Evolutionary conservation across 2,797 vertebrate genomes (phyloP), one percentile per base, ranked within the genome.

Genomic region (Gallinago solitaria): DNA sequence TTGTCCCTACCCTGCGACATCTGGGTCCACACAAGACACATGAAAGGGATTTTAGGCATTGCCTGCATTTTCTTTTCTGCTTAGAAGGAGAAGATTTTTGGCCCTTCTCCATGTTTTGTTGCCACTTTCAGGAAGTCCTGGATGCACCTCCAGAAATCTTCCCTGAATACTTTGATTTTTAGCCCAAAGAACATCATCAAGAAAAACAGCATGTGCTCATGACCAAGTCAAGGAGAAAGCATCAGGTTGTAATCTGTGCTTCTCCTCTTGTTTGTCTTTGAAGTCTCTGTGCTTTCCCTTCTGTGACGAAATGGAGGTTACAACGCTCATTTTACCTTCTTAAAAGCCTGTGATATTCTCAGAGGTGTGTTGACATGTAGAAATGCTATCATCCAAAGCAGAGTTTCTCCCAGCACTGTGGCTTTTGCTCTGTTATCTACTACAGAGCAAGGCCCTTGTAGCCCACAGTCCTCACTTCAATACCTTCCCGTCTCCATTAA

Each of bases 321-420:
- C 33, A 90, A 28, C 20, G 16, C 27, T 16, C 14, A 11, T 43
- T 75, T 50, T 35, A 61, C 37, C 45, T 68, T 75, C 54, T 37
- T 56, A 45, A 50, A 60, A 68, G 30, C 70, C 64, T 10, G 9
- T 7, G 33, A 12, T 57, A 9, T 39, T 63, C 87, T 75, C 64
- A 50, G 61, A 37, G 30, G 3, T 1, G 4, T 33, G 33, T 23
- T 32, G 33, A 23, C 32, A 6, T 0, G 7, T 1, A 21, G 27
- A 53, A 53, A 21, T 13, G 24, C 51, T 9, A 27, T 37, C 33
- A 56, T 4, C 37, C 73, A 13, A 56, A 17, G 24, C 9, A 17
- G 16, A 15, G 3, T 11, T 87, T 82, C 57, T 71, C 68, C 47
- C 43, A 83, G 45, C 35, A n/a, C 77, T 41, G 83, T 37, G 61